A percentile compares a stretch with the other conserved stretches of the same genome.
Conservation (phyloP, 2,113 vertebrate genomes). For the Prolemur simus region DNA sequence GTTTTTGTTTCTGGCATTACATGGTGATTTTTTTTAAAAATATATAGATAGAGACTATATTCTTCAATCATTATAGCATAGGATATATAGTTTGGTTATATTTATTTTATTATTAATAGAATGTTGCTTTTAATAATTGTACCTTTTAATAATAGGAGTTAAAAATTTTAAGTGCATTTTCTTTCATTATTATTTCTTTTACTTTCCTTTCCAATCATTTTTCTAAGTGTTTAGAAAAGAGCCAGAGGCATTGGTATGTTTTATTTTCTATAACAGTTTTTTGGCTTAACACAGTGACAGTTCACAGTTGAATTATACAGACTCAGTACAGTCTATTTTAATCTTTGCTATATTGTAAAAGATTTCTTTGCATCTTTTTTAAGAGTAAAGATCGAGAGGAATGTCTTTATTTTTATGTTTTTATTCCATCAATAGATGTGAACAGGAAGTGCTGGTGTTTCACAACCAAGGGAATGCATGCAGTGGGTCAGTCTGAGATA, state of each 20-base stretch:
- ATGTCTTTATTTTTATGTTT: constrained; percentile 45
- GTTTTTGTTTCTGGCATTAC: background rate
- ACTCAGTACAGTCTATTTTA: background rate
- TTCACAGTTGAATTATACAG: constrained; percentile 29
- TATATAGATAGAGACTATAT: background rate
- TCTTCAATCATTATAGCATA: background rate
- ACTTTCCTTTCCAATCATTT: constrained; percentile 18
- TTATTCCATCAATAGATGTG: constrained; percentile 88
- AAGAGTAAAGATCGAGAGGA: constrained; percentile 19
- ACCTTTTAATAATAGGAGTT: background rate
- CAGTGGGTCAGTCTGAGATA: constrained; percentile 95
- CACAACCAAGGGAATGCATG: constrained; percentile 98
- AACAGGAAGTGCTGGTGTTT: constrained; percentile 99
- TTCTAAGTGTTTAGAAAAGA: constrained; percentile 32
- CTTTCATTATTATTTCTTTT: constrained; percentile 35
- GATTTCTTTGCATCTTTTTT: constrained; percentile 11
- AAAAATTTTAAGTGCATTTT: constrained; percentile 40
- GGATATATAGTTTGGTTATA: background rate
- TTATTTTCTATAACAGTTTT: constrained; percentile 38
- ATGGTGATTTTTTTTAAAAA: background rate
- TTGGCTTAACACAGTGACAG: background rate
- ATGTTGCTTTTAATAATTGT: background rate
- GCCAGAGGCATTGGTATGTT: background rate
- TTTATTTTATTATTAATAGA: constrained; percentile 7
- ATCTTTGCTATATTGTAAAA: constrained; percentile 15